Evolutionary conservation across 30 jellyfish, hydroid and myxozoan species (phyloP).

Genomic region (Mastigias papua): DNA sequence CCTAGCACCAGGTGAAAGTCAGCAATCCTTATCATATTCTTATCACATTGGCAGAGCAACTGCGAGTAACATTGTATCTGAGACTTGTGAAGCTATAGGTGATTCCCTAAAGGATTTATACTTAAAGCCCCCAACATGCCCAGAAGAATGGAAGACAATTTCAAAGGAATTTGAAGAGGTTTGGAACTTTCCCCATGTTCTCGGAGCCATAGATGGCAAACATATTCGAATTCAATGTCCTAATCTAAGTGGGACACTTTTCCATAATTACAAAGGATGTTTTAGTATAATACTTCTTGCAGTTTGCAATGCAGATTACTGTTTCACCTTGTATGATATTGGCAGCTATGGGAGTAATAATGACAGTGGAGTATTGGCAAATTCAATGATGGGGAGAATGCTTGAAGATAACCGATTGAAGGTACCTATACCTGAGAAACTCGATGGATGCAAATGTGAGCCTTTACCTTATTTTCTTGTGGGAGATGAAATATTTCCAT

Average conservation of each 20-base stretch:
- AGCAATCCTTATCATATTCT: no score
- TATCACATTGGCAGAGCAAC: no score
- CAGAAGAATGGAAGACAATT: conserved; percentile 59
- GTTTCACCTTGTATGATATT: conserved; percentile 32
- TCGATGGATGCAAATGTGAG: neutral
- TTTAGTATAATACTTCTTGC: conserved; percentile 68
- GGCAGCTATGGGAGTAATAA: conserved; percentile 64
- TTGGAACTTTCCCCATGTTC: conserved; percentile 56
- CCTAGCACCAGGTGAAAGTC: no score
- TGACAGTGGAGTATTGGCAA: conserved; percentile 25
- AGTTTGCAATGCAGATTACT: conserved; percentile 44
- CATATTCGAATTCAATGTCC: conserved; percentile 46
- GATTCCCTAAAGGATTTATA: neutral
- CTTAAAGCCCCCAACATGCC: conserved; percentile 49
- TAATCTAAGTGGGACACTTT: conserved; percentile 27
- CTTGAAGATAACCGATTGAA: neutral
- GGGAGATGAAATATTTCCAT: no score
- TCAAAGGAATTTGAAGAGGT: conserved; percentile 26
- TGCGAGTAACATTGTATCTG: no score
- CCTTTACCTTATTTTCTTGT: no score
- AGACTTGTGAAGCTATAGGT: no score
- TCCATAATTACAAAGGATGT: conserved; percentile 47
- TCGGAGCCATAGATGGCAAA: conserved; percentile 69
- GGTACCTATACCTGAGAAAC: conserved; percentile 6
- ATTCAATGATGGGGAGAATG: neutral